phyloP scores from a whole-genome alignment of 2,888 invertebrate genomes.

The Nomada goodeniana region DNA sequence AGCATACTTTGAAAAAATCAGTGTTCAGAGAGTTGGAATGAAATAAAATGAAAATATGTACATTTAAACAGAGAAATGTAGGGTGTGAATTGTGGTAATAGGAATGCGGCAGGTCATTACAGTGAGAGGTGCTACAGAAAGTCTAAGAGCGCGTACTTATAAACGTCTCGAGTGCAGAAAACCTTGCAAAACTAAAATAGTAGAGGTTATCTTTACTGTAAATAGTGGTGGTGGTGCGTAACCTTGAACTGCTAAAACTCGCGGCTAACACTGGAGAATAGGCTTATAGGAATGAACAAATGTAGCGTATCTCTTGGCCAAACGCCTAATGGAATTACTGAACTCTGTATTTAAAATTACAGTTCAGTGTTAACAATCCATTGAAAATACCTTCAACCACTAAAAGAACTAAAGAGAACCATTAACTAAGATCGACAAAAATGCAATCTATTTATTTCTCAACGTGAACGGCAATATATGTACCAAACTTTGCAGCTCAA shows the following conservation, averaged over 20 bases:
- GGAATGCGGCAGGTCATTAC: neutral
- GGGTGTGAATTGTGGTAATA: neutral
- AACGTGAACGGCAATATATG: neutral
- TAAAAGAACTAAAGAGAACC: too few species aligned
- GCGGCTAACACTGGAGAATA: neutral
- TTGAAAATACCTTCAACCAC: too few species aligned
- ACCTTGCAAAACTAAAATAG: neutral
- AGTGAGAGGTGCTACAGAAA: constrained; percentile 1
- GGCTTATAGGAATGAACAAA: too few species aligned
- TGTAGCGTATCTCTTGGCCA: too few species aligned
- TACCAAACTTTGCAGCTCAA: neutral
- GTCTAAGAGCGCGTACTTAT: constrained; percentile 1
- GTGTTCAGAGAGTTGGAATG: too few species aligned
- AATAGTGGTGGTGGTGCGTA: neutral
- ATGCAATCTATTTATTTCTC: neutral
- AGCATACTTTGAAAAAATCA: too few species aligned
- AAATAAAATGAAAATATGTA: too few species aligned
- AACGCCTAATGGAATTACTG: too few species aligned
- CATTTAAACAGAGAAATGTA: neutral
- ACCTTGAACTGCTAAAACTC: neutral
- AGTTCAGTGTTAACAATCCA: too few species aligned
- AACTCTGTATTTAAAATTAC: too few species aligned
- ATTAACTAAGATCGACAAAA: too few species aligned
- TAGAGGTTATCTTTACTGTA: neutral
- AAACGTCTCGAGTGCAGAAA: constrained; percentile 8